phyloP scores from a whole-genome alignment of 64 coral and sea anemone genomes.

The Hydrozoanthus tunicans region DNA sequence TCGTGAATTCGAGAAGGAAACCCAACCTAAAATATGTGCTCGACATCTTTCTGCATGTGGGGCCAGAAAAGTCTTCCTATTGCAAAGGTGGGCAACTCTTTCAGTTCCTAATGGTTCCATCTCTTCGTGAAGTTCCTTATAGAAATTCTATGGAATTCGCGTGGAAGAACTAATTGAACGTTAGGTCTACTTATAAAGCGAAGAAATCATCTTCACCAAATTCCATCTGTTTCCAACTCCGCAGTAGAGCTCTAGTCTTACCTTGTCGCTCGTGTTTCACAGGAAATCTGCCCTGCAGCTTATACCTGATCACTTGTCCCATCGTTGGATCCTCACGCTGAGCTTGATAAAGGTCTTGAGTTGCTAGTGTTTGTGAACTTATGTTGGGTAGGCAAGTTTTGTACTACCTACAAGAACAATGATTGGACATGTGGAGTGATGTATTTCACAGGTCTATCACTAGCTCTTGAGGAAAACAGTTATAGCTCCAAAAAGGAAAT shows the following conservation, averaged over 20 bases:
- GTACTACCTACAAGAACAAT: no score
- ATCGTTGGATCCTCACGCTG: not conserved
- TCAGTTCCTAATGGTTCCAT: not conserved
- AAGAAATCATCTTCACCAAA: not conserved
- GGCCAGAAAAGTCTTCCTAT: not conserved
- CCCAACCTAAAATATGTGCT: not conserved
- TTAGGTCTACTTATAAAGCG: not conserved
- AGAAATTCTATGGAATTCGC: not conserved
- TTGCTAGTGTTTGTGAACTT: not conserved
- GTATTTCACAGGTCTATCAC: no score
- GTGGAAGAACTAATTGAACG: not conserved
- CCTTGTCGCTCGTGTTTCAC: not conserved
- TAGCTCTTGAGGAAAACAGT: no score
- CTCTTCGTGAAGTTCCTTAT: constrained; percentile 9
- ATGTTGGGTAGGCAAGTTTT: no score
- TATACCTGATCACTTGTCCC: not conserved
- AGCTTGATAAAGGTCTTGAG: constrained; percentile 4
- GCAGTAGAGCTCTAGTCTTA: constrained; percentile 4
- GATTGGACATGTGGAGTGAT: no score
- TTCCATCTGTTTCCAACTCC: not conserved
- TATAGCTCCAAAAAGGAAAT: no score
- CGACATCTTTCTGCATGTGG: no score
- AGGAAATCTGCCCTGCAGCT: constrained; percentile 5
- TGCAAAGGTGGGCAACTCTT: constrained; percentile 6
- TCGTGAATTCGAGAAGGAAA: constrained; percentile 10